Percentiles rank a stretch among this genome's conserved stretches.
Evolutionary conservation across 2,888 invertebrate species (phyloP).

Genomic region (Temnothorax unifasciatus): DNA sequence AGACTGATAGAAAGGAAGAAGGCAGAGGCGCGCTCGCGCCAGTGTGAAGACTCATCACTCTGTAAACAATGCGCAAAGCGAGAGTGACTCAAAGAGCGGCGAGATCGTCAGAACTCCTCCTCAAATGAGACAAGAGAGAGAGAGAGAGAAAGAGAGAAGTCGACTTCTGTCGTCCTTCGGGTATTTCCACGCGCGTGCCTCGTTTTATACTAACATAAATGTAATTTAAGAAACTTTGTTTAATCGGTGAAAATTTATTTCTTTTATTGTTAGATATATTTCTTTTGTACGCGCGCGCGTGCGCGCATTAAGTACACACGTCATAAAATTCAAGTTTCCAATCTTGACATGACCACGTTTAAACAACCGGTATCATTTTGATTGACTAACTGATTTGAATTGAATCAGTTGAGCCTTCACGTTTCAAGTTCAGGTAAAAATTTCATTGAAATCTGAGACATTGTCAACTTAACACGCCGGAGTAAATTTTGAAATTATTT

Average conservation of each 20-base stretch:
- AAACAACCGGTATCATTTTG: neutral
- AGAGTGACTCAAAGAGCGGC: constrained; percentile 83
- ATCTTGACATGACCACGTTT: neutral
- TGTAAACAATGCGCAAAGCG: constrained; percentile 85
- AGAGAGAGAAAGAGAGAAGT: constrained; percentile 50
- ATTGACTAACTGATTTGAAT: neutral
- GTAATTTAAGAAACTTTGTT: constrained; percentile 33
- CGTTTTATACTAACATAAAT: constrained; percentile 25
- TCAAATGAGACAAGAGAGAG: constrained; percentile 58
- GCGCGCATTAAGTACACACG: neutral
- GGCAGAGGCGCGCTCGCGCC: constrained; percentile 77
- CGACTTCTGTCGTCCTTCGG: constrained; percentile 70
- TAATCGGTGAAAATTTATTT: neutral
- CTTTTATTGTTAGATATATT: neutral
- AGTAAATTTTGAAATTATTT: constrained; percentile 2
- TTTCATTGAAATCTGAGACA: neutral
- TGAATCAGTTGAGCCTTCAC: neutral
- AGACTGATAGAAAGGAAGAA: constrained; percentile 75
- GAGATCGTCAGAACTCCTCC: constrained; percentile 76
- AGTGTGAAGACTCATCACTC: constrained; percentile 86
- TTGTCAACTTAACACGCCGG: neutral
- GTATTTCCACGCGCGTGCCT: constrained; percentile 58
- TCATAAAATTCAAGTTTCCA: neutral
- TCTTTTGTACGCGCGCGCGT: neutral
- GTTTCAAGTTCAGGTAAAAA: neutral